A percentile compares a stretch with the other conserved stretches of the same genome.
These are phyloP conservation scores for Strigamia maritima DNA, from an alignment of 2,888 invertebrate species.

Conservation along the genomic window DNA sequence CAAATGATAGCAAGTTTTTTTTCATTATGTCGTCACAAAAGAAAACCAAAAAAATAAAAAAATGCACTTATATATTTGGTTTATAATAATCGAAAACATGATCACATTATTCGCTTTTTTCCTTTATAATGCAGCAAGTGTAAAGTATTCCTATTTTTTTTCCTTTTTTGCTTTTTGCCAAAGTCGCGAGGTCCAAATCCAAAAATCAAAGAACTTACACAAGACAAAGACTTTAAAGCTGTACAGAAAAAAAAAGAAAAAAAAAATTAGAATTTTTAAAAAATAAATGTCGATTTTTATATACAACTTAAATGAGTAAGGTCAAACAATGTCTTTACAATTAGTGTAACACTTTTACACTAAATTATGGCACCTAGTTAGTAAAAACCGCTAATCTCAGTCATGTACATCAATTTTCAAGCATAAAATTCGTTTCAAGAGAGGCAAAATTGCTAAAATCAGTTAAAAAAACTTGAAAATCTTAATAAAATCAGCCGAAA, in stretches of 20 bases:
- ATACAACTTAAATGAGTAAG: neutral
- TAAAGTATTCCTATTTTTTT: neutral
- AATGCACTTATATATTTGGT: neutral
- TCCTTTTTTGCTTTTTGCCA: neutral
- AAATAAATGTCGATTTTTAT: neutral
- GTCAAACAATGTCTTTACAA: neutral
- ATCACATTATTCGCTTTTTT: neutral
- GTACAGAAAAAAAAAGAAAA: neutral
- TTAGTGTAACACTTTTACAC: neutral
- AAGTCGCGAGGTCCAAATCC: neutral
- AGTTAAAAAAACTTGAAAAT: no score
- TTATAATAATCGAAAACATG: slow-evolving; percentile 4
- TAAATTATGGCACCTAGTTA: neutral
- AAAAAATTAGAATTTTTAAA: neutral
- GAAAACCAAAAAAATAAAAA: neutral
- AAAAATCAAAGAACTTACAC: neutral
- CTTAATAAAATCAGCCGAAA: no score
- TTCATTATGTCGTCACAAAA: neutral
- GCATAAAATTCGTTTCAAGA: no score
- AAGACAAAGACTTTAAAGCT: neutral
- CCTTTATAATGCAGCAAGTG: neutral
- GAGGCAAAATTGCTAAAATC: no score
- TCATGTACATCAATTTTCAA: neutral
- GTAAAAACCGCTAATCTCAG: neutral
- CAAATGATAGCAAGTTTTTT: neutral